phyloP scores from a whole-genome alignment of 2,113 vertebrate genomes.

The Cavia porcellus region DNA sequence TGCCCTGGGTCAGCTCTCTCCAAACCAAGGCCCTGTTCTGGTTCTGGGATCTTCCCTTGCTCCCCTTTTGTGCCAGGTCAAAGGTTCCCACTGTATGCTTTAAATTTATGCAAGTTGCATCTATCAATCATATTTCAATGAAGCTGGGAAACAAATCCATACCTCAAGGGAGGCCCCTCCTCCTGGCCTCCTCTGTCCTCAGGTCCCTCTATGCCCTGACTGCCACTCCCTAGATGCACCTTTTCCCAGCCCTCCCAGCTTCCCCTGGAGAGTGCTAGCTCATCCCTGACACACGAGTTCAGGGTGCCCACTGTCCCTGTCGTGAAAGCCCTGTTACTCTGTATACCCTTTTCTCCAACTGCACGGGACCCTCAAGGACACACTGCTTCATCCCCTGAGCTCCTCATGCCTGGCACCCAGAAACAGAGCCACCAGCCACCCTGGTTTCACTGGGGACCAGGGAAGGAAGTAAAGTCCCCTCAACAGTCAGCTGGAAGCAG shows the following conservation, averaged over 20 bases:
- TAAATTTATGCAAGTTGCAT: background rate
- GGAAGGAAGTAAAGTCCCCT: background rate
- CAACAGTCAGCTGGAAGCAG: background rate
- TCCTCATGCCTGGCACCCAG: background rate
- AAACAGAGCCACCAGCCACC: background rate
- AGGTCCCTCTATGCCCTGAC: background rate
- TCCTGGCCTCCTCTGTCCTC: background rate
- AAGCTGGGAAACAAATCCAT: background rate
- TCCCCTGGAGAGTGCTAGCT: background rate
- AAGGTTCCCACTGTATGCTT: background rate
- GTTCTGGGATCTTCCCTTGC: background rate
- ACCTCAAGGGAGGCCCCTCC: background rate
- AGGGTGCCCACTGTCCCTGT: no score
- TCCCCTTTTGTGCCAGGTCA: background rate
- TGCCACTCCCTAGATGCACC: background rate
- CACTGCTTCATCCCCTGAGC: fast-evolving
- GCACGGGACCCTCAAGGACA: background rate
- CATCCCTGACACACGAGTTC: background rate
- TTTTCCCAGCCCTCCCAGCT: background rate
- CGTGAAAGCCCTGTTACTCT: background rate
- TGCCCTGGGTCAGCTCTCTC: background rate
- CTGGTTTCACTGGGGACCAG: background rate
- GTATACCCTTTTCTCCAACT: background rate
- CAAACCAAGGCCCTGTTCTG: background rate
- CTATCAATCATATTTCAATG: background rate